Base-by-base conservation (phyloP, 64 coral and sea anemone species). In the Stylophora pistillata region DNA sequence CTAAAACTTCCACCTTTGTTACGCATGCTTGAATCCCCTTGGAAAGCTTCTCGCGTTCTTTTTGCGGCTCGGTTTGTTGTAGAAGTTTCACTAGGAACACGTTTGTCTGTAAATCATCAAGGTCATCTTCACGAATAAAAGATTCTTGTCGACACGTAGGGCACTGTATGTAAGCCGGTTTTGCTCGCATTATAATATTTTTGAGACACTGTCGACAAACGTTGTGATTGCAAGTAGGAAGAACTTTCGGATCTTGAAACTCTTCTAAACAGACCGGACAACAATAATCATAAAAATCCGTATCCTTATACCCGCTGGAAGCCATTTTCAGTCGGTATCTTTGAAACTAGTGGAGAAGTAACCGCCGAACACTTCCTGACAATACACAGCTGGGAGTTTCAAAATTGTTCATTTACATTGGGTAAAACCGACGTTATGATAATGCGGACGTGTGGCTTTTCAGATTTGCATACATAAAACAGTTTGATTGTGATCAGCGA, bases 181-280 rank as follows among this genome's bases (percentile, higher is more conserved):
- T 93, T 15, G 78, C 64, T 89, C 92, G 89, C 62, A 59, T 89
- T 73, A 82, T 90, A 88, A 87, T 87, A 58, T 87, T 86, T 71
- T 90, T 41, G 18, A 91, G 81, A 60, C 90, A 91, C 16, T 86
- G 90, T 23, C 72, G 68, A 74, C 90, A 91, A 53, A 91, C 90
- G 47, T 78, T 91, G 54, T 91, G 90, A 54, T 86, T 78, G 59
- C 90, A 91, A 10, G 81, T 77, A 20, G 90, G 90, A 30, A 91
- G 76, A 78, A 91, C 56, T 62, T 86, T 85, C 0, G 90, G 90
- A 54, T 91, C 90, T 77, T 91, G 81, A 71, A 91, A 91, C 32
- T 86, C 90, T 37, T 91, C 90, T 6, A 91, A 28, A 18, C 90
- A 91, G 23, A 91, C 73, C 10, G 90, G 90, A 55, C 90, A 91